Evolutionary conservation across 2,888 invertebrate species (phyloP), one percentile per base, ranked within the genome.

Genomic region (Urechis unicinctus): DNA sequence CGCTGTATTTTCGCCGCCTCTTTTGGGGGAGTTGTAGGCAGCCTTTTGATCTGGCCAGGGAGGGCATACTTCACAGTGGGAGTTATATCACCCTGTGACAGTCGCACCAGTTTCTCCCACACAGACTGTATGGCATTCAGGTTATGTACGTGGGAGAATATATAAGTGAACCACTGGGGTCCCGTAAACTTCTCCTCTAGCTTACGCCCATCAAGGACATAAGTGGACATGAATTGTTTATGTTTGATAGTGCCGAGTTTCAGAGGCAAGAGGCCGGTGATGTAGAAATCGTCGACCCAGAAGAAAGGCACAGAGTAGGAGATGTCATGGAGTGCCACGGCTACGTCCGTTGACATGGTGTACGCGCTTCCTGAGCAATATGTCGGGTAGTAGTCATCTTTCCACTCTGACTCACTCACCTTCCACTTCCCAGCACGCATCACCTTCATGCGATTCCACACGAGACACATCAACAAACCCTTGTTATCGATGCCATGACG

Each of bases 211-310:
- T 74, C 69, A 6, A 77, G 63, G n/a, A 72, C 65, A 57, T 75
- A 77, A 28, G 68, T 67, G 9, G 66, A 63, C 64, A 73, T 73
- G 44, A 72, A 66, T 49, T 71, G 66, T 45, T 61, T 65, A 53
- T 75, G 73, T 47, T 64, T 65, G 21, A 74, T 52, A 41, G 51
- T 61, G 17, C 66, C 64, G 17, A 71, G 54, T 22, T 62, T 63
- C 44, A 69, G 64, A 1, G 70, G 68, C 25, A 92, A 77, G 50
- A 90, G 80, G 1, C 93, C 93, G 0, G 92, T 93, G 0, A 94
- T 79, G 73, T 86, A 88, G 48, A 89, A 86, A 73, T 94, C 93
- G 71, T 94, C 93, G 58, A 94, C 91, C 65, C 64, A 65, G 56
- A 94, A 92, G 67, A 86, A 88, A 21, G 82, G 80, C 17, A 83